These are phyloP conservation scores for Triops longicaudatus DNA, from an alignment of 1,140 invertebrate genomes.

Conservation along the genomic window DNA sequence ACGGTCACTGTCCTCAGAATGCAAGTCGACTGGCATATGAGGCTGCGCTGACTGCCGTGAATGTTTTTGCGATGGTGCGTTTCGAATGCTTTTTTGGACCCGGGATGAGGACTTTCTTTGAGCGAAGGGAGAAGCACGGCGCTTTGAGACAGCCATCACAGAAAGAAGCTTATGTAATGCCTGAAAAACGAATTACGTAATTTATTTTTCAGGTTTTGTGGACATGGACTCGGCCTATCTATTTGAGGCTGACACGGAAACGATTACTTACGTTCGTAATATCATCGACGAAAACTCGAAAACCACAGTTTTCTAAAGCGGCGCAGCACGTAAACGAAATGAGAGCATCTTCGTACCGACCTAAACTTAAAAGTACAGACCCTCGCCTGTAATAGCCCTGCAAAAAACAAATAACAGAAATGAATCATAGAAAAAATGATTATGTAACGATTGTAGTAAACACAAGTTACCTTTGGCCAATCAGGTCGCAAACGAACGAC, in stretches of 20 bases:
- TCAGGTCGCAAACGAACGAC: conserved; percentile 55
- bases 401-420: conserved; percentile 31
- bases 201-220: background rate
- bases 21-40: background rate
- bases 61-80: background rate
- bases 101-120: background rate
- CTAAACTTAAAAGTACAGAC: conserved; percentile 51
- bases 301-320: conserved; percentile 39
- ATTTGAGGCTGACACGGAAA: background rate
- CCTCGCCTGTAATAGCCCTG: conserved; percentile 60
- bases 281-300: conserved; percentile 21
- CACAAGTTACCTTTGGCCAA: conserved; percentile 57
- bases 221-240: too few species aligned
- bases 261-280: conserved; percentile 24
- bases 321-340: conserved; percentile 53
- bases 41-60: background rate
- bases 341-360: conserved; percentile 57
- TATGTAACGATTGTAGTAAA: background rate
- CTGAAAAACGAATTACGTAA: background rate
- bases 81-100: background rate
- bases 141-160: background rate
- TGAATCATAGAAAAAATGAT: background rate
- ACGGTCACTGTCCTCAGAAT: background rate
- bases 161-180: background rate
- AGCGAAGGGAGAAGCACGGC: background rate